A percentile compares a stretch with the other conserved stretches of the same genome.
These are phyloP conservation scores for Himalopsyche tibetana DNA, from an alignment of 2,888 invertebrate species.

Conservation along the genomic window DNA sequence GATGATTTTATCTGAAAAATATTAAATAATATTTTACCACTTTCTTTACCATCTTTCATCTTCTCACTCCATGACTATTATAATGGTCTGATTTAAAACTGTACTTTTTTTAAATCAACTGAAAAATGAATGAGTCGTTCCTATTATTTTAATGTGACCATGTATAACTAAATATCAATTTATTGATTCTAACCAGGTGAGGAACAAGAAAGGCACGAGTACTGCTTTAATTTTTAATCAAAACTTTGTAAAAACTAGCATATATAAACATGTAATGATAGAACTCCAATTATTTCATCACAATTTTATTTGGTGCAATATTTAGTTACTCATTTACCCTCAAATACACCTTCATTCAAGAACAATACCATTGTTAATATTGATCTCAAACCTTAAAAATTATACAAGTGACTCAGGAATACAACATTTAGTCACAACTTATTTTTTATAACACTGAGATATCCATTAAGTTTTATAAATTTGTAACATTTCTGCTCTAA, in stretches of 20 bases:
- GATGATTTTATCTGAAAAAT: too few relatives aligned
- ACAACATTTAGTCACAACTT: conserved; percentile 24
- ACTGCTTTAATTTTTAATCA: conserved; percentile 31
- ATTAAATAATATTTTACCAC: too few relatives aligned
- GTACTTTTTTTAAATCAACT: too few relatives aligned
- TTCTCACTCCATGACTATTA: too few relatives aligned
- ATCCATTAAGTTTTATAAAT: conserved; percentile 21
- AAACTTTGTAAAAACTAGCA: conserved; percentile 34
- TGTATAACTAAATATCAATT: too few relatives aligned
- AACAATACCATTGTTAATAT: not conserved
- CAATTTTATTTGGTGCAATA: conserved; percentile 34
- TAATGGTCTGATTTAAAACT: too few relatives aligned
- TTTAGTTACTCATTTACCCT: conserved; percentile 34
- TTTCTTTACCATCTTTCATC: too few relatives aligned
- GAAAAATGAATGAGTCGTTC: too few relatives aligned
- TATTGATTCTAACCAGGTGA: not conserved
- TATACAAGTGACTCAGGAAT: conserved; percentile 31
- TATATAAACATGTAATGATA: conserved; percentile 30
- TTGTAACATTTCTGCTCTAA: conserved; percentile 16
- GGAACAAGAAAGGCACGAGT: conserved; percentile 3
- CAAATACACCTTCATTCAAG: conserved; percentile 12
- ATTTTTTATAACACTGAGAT: conserved; percentile 24
- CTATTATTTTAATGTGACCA: too few relatives aligned
- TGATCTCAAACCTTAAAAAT: conserved; percentile 31
- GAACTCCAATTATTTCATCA: conserved; percentile 34